phyloP scores from a whole-genome alignment of 2,113 vertebrate species.

The Gasterosteus aculeatus region DNA sequence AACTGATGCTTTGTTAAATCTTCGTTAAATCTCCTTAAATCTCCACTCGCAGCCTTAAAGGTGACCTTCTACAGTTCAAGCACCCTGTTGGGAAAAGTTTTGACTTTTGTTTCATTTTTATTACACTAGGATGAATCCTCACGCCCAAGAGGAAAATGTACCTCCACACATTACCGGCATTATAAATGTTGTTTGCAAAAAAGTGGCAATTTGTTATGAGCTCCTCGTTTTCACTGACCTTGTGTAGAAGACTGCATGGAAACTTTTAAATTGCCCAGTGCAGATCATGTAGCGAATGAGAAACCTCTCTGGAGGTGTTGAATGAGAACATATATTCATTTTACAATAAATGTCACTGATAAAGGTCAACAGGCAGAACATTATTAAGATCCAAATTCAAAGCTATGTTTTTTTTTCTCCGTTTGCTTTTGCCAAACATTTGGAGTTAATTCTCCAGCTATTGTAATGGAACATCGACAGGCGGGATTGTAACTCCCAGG shows the following conservation, averaged over 20 bases:
- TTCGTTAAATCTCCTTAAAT: no score
- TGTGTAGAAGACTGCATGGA: conserved; percentile 7
- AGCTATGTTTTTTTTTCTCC: conserved; percentile 6
- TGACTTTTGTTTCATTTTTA: conserved; percentile 48
- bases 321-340: conserved; percentile 42
- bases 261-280: conserved; percentile 23
- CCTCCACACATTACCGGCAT: conserved; percentile 14
- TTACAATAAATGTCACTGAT: conserved; percentile 44
- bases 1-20: conserved; percentile 29
- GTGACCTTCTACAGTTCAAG: conserved; percentile 50
- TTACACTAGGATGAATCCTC: conserved; percentile 25
- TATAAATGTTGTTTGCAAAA: conserved; percentile 46
- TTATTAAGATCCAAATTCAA: conserved; percentile 44
- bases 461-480: conserved; percentile 74
- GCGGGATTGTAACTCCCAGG: conserved; percentile 76
- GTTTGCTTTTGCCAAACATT: conserved; percentile 76
- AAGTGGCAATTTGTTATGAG: conserved; percentile 48
- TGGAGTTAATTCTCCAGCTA: conserved; percentile 81
- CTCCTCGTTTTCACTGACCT: conserved; percentile 38
- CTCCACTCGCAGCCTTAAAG: conserved; percentile 46
- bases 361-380: conserved; percentile 41
- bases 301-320: conserved; percentile 28
- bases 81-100: conserved; percentile 54
- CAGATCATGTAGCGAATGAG: conserved; percentile 19
- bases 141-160: conserved; percentile 38